phyloP scores from a whole-genome alignment of 2,113 vertebrate species.

The Equus quagga region DNA sequence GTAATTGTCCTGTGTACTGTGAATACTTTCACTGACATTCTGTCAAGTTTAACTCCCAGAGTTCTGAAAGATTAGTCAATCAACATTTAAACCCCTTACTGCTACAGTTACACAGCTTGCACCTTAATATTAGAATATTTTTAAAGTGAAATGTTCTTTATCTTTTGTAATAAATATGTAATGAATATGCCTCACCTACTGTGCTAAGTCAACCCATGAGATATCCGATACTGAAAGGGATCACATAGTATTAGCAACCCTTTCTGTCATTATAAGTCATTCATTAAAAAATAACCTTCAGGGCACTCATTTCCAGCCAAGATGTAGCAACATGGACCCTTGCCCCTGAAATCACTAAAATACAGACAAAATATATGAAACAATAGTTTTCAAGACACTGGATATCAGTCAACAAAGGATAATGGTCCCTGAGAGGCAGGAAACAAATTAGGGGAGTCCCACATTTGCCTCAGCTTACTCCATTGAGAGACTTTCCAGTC shows the following conservation, averaged over 20 bases:
- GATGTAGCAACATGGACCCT: not conserved
- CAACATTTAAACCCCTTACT: not conserved
- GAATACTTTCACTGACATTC: not conserved
- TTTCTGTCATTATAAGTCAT: not conserved
- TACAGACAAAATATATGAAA: not conserved
- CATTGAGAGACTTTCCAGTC: not conserved
- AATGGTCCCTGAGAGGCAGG: not conserved
- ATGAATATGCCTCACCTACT: not conserved
- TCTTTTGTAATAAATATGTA: conserved; percentile 9
- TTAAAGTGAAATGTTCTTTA: not conserved
- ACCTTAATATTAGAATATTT: not conserved
- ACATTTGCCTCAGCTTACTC: not conserved
- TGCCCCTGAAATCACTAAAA: not conserved
- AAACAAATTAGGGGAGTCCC: not conserved
- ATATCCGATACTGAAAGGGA: not conserved
- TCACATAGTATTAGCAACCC: not conserved
- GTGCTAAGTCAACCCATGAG: not conserved
- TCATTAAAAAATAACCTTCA: not conserved
- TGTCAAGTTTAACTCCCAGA: conserved; percentile 57
- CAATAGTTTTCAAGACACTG: not conserved
- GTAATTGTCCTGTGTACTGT: not conserved
- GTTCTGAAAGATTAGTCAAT: conserved; percentile 51
- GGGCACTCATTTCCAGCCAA: not conserved
- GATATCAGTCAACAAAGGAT: not conserved
- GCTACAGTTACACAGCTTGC: not conserved